These are phyloP conservation scores for Orthonevra nobilis DNA, from an alignment of 2,888 invertebrate genomes.

Conservation along the genomic window DNA sequence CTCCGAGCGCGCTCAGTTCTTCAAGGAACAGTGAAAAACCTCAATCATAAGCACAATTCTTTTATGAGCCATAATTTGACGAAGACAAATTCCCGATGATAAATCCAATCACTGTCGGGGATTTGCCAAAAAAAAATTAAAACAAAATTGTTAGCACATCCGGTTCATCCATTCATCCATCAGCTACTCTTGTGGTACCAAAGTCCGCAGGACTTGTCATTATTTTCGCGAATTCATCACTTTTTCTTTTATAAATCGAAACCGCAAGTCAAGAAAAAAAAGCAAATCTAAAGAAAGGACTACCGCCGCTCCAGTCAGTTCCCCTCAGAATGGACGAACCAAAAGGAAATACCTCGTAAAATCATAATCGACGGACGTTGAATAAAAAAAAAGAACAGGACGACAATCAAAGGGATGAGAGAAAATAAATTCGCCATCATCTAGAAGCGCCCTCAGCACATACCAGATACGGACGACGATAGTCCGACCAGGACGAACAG, in stretches of 20 bases:
- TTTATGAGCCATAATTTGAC: constrained; percentile 42
- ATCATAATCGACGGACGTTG: constrained; percentile 45
- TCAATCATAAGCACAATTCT: constrained; percentile 30
- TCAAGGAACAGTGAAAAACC: constrained; percentile 19
- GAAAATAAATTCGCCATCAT: constrained; percentile 30
- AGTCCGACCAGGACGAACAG: too few relatives aligned
- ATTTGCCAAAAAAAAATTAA: constrained; percentile 25
- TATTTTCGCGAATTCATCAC: constrained; percentile 35
- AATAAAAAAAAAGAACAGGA: neutral
- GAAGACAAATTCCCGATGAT: constrained; percentile 25
- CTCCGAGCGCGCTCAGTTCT: neutral
- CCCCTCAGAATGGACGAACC: constrained; percentile 18
- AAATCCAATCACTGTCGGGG: constrained; percentile 34
- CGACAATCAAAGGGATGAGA: constrained; percentile 13
- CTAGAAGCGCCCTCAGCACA: constrained; percentile 6
- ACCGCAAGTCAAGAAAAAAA: constrained; percentile 8
- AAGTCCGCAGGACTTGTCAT: constrained; percentile 17
- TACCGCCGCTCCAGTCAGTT: too few relatives aligned
- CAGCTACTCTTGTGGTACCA: too few relatives aligned
- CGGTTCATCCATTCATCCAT: too few relatives aligned
- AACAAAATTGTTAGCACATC: neutral
- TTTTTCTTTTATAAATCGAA: constrained; percentile 31
- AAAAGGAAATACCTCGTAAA: constrained; percentile 57
- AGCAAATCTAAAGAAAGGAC: neutral
- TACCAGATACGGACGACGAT: too few relatives aligned